Evolutionary conservation across 1,140 invertebrate genomes (phyloP), one percentile per base, ranked within the genome.

Genomic region (Metopolophium dirhodum): DNA sequence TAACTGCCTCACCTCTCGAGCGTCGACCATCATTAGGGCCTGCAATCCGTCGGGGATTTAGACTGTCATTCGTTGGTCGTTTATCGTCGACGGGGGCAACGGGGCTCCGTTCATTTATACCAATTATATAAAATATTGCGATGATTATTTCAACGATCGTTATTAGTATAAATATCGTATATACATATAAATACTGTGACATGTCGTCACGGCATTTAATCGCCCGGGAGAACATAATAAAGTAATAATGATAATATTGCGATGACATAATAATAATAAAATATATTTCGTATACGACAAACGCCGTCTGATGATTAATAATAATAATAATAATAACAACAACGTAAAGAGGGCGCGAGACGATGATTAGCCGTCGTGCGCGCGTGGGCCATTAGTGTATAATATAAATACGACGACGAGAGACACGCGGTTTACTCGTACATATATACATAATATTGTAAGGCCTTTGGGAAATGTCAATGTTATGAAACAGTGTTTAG

Each of bases 381-480:
- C 86, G 47, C 85, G 41, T 86, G 41, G 47, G 85, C 85, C 85
- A 86, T 86, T 86, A 86, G 41, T 77, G 61, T 77, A 35, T 77
- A 77, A 68, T 68, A 77, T 77, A 51, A 49, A 49, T 49, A 49
- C 11, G 49, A 68, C 61, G 14, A 8, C 11, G 18, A 30, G 49
- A 22, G 51, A 37, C 61, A 18, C n/a, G 87, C 35, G 7, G 87
- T 51, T 37, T 54, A 23, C 49, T 37, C 35, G 22, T 37, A 7
- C 4, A 41, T 41, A 41, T 77, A 68, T 68, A 61, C 9, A 68
- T 61, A 61, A 61, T 68, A 68, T n/a, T 9, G 49, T 35, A 89
- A 57, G 37, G 35, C 88, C 51, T 89, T 89, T 89, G 88, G 88
- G 88, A 89, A 92, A 92, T 83, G 91, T 82, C 91, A 92, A 92